Percentiles rank a stretch among this genome's conserved stretches.
Conservation (phyloP, 2,113 vertebrate species). For the Poeciliopsis retropinna region DNA sequence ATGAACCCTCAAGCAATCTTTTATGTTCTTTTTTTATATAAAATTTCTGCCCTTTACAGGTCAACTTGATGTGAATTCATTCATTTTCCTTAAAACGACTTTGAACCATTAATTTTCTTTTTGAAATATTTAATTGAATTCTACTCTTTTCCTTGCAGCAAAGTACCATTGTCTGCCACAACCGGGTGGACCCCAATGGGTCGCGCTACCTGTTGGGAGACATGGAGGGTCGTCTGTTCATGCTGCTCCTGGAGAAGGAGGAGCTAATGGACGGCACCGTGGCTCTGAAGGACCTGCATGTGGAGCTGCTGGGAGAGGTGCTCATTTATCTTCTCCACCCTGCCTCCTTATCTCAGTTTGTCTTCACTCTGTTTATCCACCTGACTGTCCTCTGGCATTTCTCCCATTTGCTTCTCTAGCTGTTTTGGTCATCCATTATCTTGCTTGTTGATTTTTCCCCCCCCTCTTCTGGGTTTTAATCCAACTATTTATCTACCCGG, state of each 20-base stretch:
- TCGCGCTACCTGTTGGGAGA: conserved; percentile 96
- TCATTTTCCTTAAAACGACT: no score
- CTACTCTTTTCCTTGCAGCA: conserved; percentile 78
- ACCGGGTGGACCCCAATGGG: conserved; percentile 96
- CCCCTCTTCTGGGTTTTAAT: conserved; percentile 15
- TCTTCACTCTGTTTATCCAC: conserved; percentile 26
- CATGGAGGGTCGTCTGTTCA: conserved; percentile 98
- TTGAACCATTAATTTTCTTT: not conserved
- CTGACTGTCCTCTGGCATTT: conserved; percentile 22
- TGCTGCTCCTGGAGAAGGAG: conserved; percentile 97
- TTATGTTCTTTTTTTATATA: no score
- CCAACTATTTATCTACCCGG: conserved; percentile 1
- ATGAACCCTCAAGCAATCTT: no score
- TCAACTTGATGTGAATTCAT: no score
- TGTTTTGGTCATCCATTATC: conserved; percentile 1
- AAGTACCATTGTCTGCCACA: conserved; percentile 98
- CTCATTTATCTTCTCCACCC: conserved; percentile 9
- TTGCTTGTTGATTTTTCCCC: conserved; percentile 8
- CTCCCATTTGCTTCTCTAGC: conserved; percentile 9
- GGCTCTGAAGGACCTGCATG: conserved; percentile 92
- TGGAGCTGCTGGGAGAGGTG: conserved; percentile 97
- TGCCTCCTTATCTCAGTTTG: conserved; percentile 4
- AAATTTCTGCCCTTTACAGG: no score
- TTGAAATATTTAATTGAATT: conserved; percentile 10
- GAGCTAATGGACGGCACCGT: conserved; percentile 96